Evolutionary conservation across 2,888 invertebrate genomes (phyloP).

Genomic region (Boloria euphrosyne): DNA sequence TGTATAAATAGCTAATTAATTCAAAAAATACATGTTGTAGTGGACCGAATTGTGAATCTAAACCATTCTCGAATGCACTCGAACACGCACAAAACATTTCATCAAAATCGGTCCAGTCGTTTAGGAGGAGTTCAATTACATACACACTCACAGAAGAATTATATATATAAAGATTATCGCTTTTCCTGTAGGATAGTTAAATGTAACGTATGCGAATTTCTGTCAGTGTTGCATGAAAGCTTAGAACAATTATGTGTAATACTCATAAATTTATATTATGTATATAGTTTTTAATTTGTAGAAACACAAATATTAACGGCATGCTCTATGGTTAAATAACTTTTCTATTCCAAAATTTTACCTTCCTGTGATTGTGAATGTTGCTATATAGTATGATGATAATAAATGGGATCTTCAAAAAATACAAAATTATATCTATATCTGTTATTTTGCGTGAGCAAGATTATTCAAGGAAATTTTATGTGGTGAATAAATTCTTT

Average conservation of each 20-base stretch:
- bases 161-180: no score
- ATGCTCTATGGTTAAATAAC: conserved; percentile 66
- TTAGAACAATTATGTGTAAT: conserved; percentile 51
- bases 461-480: conserved; percentile 73
- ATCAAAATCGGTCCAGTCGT: no score
- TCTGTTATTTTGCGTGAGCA: conserved; percentile 79
- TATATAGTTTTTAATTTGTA: conserved; percentile 65
- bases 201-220: conserved; percentile 12
- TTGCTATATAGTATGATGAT: conserved; percentile 70
- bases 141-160: no score
- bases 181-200: conserved; percentile 25
- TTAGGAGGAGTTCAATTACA: no score
- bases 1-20: no score
- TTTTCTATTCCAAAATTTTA: conserved; percentile 79
- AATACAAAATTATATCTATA: conserved; percentile 65
- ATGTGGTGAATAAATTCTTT: conserved; percentile 81
- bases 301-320: conserved; percentile 63
- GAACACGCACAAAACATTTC: no score
- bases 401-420: conserved; percentile 72
- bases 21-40: no score
- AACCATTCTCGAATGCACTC: no score
- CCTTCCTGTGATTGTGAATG: conserved; percentile 80
- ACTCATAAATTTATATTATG: conserved; percentile 59
- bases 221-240: conserved; percentile 30
- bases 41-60: no score